Evolutionary conservation across 1,140 invertebrate species (phyloP).

Genomic region (Chironomus striatipennis): DNA sequence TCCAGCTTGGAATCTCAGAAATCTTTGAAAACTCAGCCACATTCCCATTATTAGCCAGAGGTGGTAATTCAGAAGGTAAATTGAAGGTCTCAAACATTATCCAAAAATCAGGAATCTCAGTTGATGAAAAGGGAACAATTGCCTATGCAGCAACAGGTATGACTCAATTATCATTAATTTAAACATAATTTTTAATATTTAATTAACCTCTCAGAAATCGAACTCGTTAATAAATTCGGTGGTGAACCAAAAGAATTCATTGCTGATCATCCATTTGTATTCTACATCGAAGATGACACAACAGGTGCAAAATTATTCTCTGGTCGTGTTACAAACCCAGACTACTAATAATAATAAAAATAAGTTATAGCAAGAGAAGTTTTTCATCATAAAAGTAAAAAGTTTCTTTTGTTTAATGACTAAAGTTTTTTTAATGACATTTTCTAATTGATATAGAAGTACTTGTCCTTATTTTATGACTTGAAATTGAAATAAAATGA

Average conservation of each 20-base stretch:
- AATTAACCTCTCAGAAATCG: slow-evolving; percentile 48
- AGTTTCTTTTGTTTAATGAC: neutral
- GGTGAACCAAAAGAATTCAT: slow-evolving; percentile 48
- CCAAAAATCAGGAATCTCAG: slow-evolving; percentile 73
- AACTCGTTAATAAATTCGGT: slow-evolving; percentile 62
- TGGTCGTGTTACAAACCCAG: slow-evolving; percentile 58
- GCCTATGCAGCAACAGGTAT: slow-evolving; percentile 68
- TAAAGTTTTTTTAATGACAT: neutral
- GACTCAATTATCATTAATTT: neutral
- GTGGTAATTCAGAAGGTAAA: slow-evolving; percentile 30
- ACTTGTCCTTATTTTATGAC: too few relatives aligned
- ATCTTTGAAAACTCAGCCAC: slow-evolving; percentile 61
- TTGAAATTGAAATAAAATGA: too few relatives aligned
- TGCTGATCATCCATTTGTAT: slow-evolving; percentile 65
- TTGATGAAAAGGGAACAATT: slow-evolving; percentile 73
- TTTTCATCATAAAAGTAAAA: neutral
- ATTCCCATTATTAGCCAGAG: slow-evolving; percentile 52
- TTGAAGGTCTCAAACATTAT: slow-evolving; percentile 62
- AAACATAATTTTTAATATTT: too few relatives aligned
- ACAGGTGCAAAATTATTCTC: slow-evolving; percentile 61
- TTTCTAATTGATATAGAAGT: too few relatives aligned
- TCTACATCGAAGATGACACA: slow-evolving; percentile 67
- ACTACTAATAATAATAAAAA: slow-evolving; percentile 21
- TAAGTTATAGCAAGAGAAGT: neutral
- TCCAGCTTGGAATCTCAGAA: slow-evolving; percentile 57